Evolutionary conservation across 2,888 invertebrate species (phyloP), one percentile per base, ranked within the genome.

Genomic region (Orthosia gothica): DNA sequence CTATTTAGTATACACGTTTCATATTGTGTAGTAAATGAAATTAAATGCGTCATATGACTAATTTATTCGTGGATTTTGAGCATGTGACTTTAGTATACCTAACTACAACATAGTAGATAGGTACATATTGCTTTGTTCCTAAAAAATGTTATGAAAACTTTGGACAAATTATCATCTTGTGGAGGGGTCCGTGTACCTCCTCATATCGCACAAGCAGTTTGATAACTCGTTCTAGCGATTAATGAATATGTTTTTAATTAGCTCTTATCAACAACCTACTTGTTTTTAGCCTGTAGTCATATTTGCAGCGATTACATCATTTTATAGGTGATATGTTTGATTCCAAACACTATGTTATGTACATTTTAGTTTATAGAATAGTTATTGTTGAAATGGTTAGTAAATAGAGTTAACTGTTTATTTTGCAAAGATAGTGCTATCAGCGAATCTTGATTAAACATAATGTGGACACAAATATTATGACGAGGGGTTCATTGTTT

Each of bases 301-400:
- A 68, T 82, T 70, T 54, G 66, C 72, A 58, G 58, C 63, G 40
- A 59, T 86, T 87, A 72, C 85, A 84, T 87, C 85, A 87, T 71
- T 70, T 54, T 61, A 12, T 72, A 73, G 67, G 58, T 71, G 64
- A 67, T 70, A 7, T 7, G 49, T 52, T 65, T 40, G 5, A 65
- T 61, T 55, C 32, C 9, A 55, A 59, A 49, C 26, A 57, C 20
- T 52, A 18, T 49, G 68, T 47, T 20, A 23, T 26, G 32, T 20
- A n/a, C 26, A 40, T 74, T 52, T 26, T 26, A 67, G 54, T 67
- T 47, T 32, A 18, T 13, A n/a, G 7, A 52, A 47, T 64, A 62
- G 16, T 55, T 54, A 67, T 4, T 59, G 18, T 66, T 55, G 20
- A 55, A 70, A 57, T 57, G 47, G 15, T 15, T 52, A 64, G 49